Base-by-base conservation (phyloP, 92 coral and sea anemone species). In the Anthopleura xanthogrammica region DNA sequence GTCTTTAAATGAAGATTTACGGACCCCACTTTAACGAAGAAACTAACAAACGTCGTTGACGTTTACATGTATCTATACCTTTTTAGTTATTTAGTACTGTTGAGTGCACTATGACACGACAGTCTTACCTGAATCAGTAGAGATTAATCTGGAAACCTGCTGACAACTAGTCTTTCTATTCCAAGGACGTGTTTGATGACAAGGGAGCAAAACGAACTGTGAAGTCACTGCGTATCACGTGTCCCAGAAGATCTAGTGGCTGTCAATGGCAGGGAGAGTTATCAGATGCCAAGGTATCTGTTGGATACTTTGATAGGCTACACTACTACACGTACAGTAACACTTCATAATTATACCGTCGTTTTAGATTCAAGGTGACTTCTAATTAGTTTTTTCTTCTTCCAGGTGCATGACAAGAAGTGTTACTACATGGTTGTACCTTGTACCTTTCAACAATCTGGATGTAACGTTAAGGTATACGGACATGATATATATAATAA, bases 251-350 rank as follows among this genome's bases (percentile, higher is more conserved):
- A 43, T 7, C 5, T 57, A 17, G 12, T 12, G 17, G 62, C 62
- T 57, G 62, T 12, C 16, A 10, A 16, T 57, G 62, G 62, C 17
- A 57, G 20, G 62, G 17, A 57, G 62, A 57, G 62, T 17, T 57
- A 13, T 14, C 17, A 17, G 20, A 57, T 57, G 62, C 12, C 12
- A 17, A 57, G 62, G 62, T 57, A 57, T 43, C 50, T 43, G 50
- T 43, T 43, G 50, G 50, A 43, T 43, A 43, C 50, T 43, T 43
- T 43, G 7, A 43, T 7, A 43, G 50, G 4, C 50, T n/a, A n/a
- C n/a, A n/a, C n/a, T n/a, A n/a, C n/a, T n/a, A n/a, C n/a, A n/a
- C 87, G 77, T 76, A 76, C 9, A 52, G 36, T 16, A 84, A 41
- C 3, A 76, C 24, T 39, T 77, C 39, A 42, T 66, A 84, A 17